Percentiles rank a stretch among this genome's conserved stretches.
phyloP scores from a whole-genome alignment of 2,888 invertebrate species.

The Mythimna lalbum region DNA sequence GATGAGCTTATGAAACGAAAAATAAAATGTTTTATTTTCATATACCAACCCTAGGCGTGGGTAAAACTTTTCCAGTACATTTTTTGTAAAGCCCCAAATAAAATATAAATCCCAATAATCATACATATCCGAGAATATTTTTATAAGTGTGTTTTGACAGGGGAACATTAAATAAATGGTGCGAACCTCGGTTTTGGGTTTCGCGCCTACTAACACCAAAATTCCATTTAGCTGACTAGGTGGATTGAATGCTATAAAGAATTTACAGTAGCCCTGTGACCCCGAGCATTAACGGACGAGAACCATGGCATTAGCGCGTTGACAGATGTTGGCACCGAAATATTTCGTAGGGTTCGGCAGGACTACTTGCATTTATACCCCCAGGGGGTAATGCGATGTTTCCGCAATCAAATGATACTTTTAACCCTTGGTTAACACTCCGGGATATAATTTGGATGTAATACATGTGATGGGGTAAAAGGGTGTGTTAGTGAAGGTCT shows the following conservation, averaged over 20 bases:
- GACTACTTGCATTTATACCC: constrained; percentile 47
- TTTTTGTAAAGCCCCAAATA: not conserved
- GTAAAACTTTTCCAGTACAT: not conserved
- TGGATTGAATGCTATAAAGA: constrained; percentile 72
- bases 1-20: not conserved
- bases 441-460: constrained; percentile 35
- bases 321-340: constrained; percentile 68
- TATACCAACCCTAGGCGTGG: too few relatives aligned
- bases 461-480: constrained; percentile 14
- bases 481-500: not conserved
- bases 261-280: constrained; percentile 73
- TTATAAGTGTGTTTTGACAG: constrained; percentile 46
- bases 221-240: constrained; percentile 77
- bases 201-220: constrained; percentile 74
- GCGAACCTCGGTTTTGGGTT: constrained; percentile 60
- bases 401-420: constrained; percentile 46
- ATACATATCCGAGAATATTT: constrained; percentile 21
- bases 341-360: constrained; percentile 54
- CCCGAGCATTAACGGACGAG: constrained; percentile 69
- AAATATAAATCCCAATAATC: constrained; percentile 21
- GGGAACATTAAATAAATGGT: constrained; percentile 57
- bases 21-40: not conserved
- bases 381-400: constrained; percentile 34
- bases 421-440: constrained; percentile 31
- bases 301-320: constrained; percentile 67